These are phyloP conservation scores for Listrodromus nycthemerus DNA, from an alignment of 2,888 invertebrate species.

Conservation along the genomic window DNA sequence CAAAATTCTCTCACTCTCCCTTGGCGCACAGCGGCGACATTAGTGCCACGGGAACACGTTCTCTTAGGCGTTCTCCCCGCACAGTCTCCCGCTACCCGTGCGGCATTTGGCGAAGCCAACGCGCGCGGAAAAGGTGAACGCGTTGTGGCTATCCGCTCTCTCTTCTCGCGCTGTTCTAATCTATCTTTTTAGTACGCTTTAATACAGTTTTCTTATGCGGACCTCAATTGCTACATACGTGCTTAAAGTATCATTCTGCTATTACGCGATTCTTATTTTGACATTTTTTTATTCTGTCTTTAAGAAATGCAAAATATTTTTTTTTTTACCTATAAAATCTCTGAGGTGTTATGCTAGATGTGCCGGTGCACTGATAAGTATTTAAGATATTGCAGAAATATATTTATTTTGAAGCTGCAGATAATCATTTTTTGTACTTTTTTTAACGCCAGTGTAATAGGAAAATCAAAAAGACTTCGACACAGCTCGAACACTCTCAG, in stretches of 20 bases:
- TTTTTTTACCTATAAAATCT: too few species aligned
- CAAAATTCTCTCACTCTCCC: slow-evolving; percentile 59
- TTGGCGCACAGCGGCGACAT: slow-evolving; percentile 50
- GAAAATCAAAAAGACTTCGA: too few species aligned
- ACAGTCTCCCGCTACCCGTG: slow-evolving; percentile 61
- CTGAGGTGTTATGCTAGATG: too few species aligned
- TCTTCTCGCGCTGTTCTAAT: slow-evolving; percentile 14
- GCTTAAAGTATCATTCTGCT: not conserved
- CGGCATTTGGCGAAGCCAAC: slow-evolving; percentile 71
- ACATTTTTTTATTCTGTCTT: not conserved
- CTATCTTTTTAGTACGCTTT: slow-evolving; percentile 16
- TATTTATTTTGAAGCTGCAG: too few species aligned
- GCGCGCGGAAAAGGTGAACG: slow-evolving; percentile 76
- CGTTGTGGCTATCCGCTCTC: slow-evolving; percentile 60
- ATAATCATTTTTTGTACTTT: too few species aligned
- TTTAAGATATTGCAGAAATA: too few species aligned
- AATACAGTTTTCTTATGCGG: not conserved
- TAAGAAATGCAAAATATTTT: too few species aligned
- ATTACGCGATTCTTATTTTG: not conserved
- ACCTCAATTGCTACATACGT: not conserved
- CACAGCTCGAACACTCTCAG: too few species aligned
- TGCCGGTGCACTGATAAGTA: too few species aligned
- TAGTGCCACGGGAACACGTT: slow-evolving; percentile 60
- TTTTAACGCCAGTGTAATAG: too few species aligned
- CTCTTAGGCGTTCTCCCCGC: slow-evolving; percentile 57